These are phyloP conservation scores for Luperina testacea DNA, from an alignment of 2,888 invertebrate species.

Conservation along the genomic window DNA sequence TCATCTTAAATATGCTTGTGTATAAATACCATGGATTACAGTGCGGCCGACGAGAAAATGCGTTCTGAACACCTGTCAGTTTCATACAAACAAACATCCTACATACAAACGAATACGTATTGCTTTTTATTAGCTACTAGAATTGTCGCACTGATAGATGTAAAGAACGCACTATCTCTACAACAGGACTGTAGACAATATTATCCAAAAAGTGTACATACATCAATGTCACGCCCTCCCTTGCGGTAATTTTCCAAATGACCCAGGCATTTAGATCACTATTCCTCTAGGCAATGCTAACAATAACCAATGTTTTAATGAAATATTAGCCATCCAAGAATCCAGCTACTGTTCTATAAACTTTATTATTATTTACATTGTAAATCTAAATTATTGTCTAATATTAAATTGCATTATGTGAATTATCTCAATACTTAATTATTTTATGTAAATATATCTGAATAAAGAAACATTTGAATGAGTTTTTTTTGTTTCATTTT, in stretches of 20 bases:
- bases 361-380: slow-evolving; percentile 77
- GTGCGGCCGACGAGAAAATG: background rate
- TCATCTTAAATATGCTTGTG: slow-evolving; percentile 14
- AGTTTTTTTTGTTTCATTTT: slow-evolving; percentile 61
- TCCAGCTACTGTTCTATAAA: slow-evolving; percentile 65
- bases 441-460: slow-evolving; percentile 86
- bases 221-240: background rate
- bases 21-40: slow-evolving; percentile 6
- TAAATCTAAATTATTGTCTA: slow-evolving; percentile 85
- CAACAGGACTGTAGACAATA: background rate
- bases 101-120: background rate
- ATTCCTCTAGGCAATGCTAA: slow-evolving; percentile 23
- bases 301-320: slow-evolving; percentile 39
- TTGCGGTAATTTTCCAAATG: background rate
- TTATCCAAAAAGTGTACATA: slow-evolving; percentile 16
- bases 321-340: slow-evolving; percentile 42
- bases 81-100: background rate
- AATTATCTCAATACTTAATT: slow-evolving; percentile 86
- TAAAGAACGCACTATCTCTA: background rate
- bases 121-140: background rate
- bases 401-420: slow-evolving; percentile 81
- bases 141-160: too few relatives aligned
- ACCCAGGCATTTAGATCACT: slow-evolving; percentile 15
- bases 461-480: slow-evolving; percentile 86
- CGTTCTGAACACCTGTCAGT: background rate